Evolutionary conservation across 2,113 vertebrate genomes (phyloP), one percentile per base, ranked within the genome.

Genomic region (Engystomops pustulosus): DNA sequence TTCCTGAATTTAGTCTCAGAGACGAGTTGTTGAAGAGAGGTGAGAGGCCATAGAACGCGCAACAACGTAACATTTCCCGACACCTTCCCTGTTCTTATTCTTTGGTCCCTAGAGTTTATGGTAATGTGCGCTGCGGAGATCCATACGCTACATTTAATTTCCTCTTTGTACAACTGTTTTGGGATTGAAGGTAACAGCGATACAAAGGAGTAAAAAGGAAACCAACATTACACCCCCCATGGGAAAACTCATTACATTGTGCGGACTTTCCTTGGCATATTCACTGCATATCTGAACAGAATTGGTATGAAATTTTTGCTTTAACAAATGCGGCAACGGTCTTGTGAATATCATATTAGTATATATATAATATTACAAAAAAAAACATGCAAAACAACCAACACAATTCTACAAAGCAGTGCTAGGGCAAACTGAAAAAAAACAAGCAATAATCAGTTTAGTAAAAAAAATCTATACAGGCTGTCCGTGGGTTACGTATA

Each of bases 11-110:
- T 74, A 74, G 65, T 81, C 45, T 65, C 25, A 51, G 25, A 23
- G 79, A 69, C 32, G 27, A 81, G 49, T 74, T 51, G 70, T 36
- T 55, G 25, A 41, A 83, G 53, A 60, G 51, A 74, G 80, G 80
- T 83, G 69, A 83, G 23, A 75, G 80, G 69, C 69, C 80, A 83
- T 27, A 45, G 17, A 74, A 83, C 74, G 69, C 62, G 80, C 60
- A 60, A 83, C 80, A 83, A 83, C 45, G 80, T 62, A 83, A 74
- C 51, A 83, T 83, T 83, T 62, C 23, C 80, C 38, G 32, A 74
- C 80, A 83, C 80, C 80, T 83, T 83, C n/a, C 45, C 6, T 74
- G 30, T 12, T 32, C 80, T 49, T 62, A 51, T 58, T 60, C 51
- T 25, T 6, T 8, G n/a, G n/a, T 74, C 80, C 53, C 80, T 12